A percentile compares a stretch with the other conserved stretches of the same genome.
These are phyloP conservation scores for Sciurus vulgaris DNA, from an alignment of 2,797 vertebrate genomes.

Conservation along the genomic window DNA sequence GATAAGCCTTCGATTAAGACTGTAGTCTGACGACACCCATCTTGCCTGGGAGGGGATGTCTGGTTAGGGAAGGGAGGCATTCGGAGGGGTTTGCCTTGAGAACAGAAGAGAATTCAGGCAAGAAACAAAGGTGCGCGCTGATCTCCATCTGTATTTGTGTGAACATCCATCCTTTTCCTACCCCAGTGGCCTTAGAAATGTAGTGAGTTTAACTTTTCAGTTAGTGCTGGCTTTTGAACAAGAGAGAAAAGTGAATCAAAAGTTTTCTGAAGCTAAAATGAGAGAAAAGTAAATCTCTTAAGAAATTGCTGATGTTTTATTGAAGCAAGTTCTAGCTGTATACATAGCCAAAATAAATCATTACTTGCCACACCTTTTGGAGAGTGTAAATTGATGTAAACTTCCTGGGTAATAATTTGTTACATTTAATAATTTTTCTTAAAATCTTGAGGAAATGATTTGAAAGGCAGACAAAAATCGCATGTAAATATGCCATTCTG, in stretches of 20 bases:
- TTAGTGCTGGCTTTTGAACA: not conserved
- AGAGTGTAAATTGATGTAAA: slow-evolving; percentile 18
- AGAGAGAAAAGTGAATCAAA: not conserved
- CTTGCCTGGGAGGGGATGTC: no score
- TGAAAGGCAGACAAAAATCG: slow-evolving; percentile 23
- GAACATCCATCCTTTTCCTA: not conserved
- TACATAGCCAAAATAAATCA: slow-evolving; percentile 26
- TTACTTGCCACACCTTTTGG: not conserved
- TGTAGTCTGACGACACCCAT: not conserved
- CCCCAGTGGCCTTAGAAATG: not conserved
- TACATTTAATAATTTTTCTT: slow-evolving; percentile 46
- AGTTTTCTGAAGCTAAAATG: not conserved
- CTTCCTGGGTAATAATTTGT: slow-evolving; percentile 3
- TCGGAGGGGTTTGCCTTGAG: not conserved
- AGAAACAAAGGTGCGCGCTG: not conserved
- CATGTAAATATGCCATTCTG: slow-evolving; percentile 50
- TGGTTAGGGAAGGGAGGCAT: not conserved
- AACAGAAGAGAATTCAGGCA: not conserved
- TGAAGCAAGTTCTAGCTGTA: slow-evolving; percentile 11
- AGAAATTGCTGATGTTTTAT: not conserved
- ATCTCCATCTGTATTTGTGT: not conserved
- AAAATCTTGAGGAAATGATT: slow-evolving; percentile 53
- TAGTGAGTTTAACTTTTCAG: not conserved
- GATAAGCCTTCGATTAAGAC: not conserved
- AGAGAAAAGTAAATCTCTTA: not conserved